These are phyloP conservation scores for Drosophila prolongata DNA, from an alignment of 2,888 invertebrate species.

Conservation along the genomic window DNA sequence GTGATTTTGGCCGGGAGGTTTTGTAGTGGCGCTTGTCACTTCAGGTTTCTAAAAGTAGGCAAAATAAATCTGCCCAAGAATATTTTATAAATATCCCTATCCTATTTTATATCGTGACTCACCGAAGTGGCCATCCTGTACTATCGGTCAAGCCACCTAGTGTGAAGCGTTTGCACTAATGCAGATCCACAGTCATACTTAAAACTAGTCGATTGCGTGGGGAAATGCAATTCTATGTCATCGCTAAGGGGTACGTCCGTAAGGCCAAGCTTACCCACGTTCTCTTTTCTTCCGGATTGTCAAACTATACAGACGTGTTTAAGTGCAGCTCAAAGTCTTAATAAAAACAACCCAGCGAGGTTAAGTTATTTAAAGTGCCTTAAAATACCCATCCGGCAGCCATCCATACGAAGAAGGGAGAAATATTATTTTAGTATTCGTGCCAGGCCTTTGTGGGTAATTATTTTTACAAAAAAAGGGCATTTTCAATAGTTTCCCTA, in stretches of 20 bases:
- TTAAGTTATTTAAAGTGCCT: background rate
- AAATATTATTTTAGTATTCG: background rate
- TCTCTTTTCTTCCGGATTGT: constrained; percentile 1
- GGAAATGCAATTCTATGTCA: too few relatives aligned
- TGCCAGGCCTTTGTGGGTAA: background rate
- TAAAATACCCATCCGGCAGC: background rate
- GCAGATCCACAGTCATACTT: background rate
- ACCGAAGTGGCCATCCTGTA: background rate
- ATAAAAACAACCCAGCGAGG: background rate
- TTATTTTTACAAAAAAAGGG: background rate
- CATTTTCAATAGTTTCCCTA: background rate
- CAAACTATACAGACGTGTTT: background rate
- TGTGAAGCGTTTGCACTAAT: background rate
- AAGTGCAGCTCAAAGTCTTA: background rate
- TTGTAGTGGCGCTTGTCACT: too few relatives aligned
- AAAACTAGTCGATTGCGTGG: too few relatives aligned
- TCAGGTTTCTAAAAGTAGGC: too few relatives aligned
- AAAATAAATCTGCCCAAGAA: constrained; percentile 1
- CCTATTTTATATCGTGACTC: too few relatives aligned
- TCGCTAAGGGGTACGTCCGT: background rate
- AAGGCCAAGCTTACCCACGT: too few relatives aligned
- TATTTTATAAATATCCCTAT: background rate
- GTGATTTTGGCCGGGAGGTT: too few relatives aligned
- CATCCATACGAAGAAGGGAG: background rate
- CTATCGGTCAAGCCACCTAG: background rate